Evolutionary conservation across 2,888 invertebrate genomes (phyloP), one percentile per base, ranked within the genome.

Genomic region (Hylaea fasciaria): DNA sequence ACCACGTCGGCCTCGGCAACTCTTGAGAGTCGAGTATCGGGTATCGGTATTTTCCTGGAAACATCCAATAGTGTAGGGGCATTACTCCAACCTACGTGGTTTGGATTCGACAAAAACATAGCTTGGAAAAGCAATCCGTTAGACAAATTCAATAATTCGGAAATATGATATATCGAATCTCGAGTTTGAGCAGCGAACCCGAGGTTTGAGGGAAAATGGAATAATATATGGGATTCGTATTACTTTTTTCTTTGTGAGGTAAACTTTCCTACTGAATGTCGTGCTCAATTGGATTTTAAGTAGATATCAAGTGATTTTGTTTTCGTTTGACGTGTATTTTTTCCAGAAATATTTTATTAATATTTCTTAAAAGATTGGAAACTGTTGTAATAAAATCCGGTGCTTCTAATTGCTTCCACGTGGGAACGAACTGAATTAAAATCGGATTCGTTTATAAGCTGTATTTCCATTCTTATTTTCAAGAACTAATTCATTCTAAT

Each of bases 91-190:
- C 22, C 22, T 44, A 49, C 44, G 41, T 44, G 48, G 11, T 14
- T 28, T 17, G 39, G 40, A 45, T 45, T 54, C 45, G 10, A 40
- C 22, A 35, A 50, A 60, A 60, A 50, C 50, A 60, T 46, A 49
- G 32, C 39, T 54, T 17, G 41, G 41, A 47, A 51, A 48, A 54
- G 46, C 49, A 55, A 55, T 60, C 50, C 51, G 10, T 45, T 37
- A 35, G 46, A 55, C 55, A 51, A 55, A 55, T 55, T 55, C 55
- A 54, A 55, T 60, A 47, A 53, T 49, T 53, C 53, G 43, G 44
- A 39, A 49, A 55, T 46, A 22, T 55, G 60, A 59, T 55, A 55
- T 51, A 47, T 60, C 40, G 60, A 37, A 47, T 28, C 28, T 35
- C 22, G 50, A 39, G 14, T 55, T 43, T 32, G 12, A 56, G 37